A percentile compares a stretch with the other conserved stretches of the same genome.
phyloP scores from a whole-genome alignment of 2,113 vertebrate species.

The Python bivittatus region DNA sequence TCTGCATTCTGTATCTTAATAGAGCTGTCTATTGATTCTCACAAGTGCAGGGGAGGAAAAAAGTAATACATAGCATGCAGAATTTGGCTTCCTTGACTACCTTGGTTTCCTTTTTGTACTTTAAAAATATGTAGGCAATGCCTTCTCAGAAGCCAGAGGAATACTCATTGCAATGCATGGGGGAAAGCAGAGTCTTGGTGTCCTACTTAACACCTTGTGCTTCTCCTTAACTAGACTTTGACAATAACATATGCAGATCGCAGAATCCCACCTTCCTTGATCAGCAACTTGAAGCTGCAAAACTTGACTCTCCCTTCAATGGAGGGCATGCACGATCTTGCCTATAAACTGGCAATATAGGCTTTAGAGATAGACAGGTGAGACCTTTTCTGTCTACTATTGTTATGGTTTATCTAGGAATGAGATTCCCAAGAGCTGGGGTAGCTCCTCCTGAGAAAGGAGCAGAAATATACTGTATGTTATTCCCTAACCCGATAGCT shows the following conservation, averaged over 20 bases:
- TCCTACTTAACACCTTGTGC: background rate
- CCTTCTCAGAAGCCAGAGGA: background rate
- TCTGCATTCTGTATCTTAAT: background rate
- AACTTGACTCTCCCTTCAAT: background rate
- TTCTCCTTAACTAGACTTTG: background rate
- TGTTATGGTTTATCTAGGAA: background rate
- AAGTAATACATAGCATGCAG: background rate
- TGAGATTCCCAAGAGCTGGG: background rate
- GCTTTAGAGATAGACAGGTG: background rate
- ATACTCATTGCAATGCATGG: too few species aligned
- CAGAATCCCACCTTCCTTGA: background rate
- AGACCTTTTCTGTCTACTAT: background rate
- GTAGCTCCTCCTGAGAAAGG: background rate
- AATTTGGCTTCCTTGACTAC: background rate
- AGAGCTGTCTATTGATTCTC: background rate
- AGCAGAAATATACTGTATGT: background rate
- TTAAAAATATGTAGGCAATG: background rate
- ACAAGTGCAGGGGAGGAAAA: background rate
- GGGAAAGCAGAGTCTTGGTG: background rate
- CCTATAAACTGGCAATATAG: background rate
- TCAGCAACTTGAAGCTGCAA: background rate
- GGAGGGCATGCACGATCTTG: background rate
- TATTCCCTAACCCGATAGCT: background rate
- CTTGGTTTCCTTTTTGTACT: background rate
- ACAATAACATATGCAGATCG: background rate